These are phyloP conservation scores for Schizaphis graminum DNA, from an alignment of 2,888 invertebrate genomes.

Conservation along the genomic window DNA sequence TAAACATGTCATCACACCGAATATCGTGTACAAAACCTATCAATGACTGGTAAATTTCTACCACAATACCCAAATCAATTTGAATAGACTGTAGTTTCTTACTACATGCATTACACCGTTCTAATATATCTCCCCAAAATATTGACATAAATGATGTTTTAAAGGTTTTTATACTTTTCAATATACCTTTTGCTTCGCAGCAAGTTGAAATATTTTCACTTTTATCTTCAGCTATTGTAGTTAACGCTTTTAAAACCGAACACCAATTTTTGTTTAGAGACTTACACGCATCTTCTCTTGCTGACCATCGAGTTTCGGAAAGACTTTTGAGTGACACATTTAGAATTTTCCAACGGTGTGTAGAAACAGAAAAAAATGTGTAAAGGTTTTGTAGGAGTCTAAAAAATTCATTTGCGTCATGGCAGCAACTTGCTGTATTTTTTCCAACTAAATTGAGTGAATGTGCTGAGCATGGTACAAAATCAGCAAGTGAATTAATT, in stretches of 20 bases:
- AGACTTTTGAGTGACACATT: slow-evolving; percentile 22
- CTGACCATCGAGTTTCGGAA: slow-evolving; percentile 35
- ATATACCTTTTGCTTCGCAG: too few species aligned
- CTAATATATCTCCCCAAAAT: too few species aligned
- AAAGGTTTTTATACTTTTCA: too few species aligned
- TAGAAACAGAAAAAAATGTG: background rate
- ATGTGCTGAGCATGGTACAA: slow-evolving; percentile 18
- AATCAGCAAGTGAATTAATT: slow-evolving; percentile 66
- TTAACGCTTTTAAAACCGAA: slow-evolving; percentile 6
- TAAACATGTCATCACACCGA: slow-evolving; percentile 27
- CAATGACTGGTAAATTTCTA: slow-evolving; percentile 13
- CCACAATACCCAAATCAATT: slow-evolving; percentile 9
- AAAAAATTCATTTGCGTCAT: background rate
- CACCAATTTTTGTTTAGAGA: slow-evolving; percentile 1
- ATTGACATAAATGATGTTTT: too few species aligned
- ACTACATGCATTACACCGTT: background rate
- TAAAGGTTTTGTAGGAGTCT: slow-evolving; percentile 18
- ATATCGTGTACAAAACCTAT: slow-evolving; percentile 28
- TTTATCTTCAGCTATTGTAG: background rate
- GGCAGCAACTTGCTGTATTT: background rate
- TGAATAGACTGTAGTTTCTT: background rate
- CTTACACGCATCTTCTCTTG: slow-evolving; percentile 26
- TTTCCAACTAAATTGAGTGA: slow-evolving; percentile 24
- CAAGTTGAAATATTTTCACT: too few species aligned
- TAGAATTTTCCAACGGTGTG: slow-evolving; percentile 15